These are phyloP conservation scores for Papilio gigon DNA, from an alignment of 2,888 invertebrate genomes.

Conservation along the genomic window DNA sequence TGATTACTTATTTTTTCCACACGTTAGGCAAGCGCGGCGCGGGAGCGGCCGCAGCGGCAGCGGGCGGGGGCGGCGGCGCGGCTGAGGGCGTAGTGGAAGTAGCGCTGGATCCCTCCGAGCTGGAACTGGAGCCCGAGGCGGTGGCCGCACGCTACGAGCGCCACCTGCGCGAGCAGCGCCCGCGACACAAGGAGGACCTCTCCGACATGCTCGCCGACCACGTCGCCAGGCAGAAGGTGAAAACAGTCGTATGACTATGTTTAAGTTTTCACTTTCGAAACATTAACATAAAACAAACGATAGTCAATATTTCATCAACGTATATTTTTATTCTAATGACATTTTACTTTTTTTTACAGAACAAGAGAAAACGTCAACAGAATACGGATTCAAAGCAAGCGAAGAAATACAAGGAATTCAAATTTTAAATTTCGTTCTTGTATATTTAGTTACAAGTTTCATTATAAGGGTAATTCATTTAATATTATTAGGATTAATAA, in stretches of 20 bases:
- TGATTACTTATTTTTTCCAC: not conserved
- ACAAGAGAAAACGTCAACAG: conserved; percentile 95
- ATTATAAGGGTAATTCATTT: conserved; percentile 32
- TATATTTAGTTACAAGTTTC: conserved; percentile 27
- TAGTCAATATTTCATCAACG: no score
- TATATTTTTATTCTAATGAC: no score
- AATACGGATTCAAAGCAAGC: conserved; percentile 94
- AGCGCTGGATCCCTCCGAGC: conserved; percentile 97
- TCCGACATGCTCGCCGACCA: conserved; percentile 99
- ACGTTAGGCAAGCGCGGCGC: conserved; percentile 58
- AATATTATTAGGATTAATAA: conserved; percentile 7
- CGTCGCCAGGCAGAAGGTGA: conserved; percentile 96
- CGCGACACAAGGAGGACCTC: conserved; percentile 95
- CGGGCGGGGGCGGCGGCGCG: conserved; percentile 46
- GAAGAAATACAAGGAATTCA: conserved; percentile 99
- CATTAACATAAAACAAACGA: no score
- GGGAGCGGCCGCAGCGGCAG: conserved; percentile 40
- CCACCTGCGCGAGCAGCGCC: conserved; percentile 96
- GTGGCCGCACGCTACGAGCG: conserved; percentile 98
- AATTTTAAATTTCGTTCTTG: conserved; percentile 85
- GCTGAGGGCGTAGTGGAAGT: conserved; percentile 92
- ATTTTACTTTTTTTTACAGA: conserved; percentile 83
- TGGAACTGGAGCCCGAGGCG: conserved; percentile 97
- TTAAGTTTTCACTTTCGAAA: not conserved
- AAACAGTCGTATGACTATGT: not conserved